These are phyloP conservation scores for Miltochrista miniata DNA, from an alignment of 2,888 invertebrate genomes.

Conservation along the genomic window DNA sequence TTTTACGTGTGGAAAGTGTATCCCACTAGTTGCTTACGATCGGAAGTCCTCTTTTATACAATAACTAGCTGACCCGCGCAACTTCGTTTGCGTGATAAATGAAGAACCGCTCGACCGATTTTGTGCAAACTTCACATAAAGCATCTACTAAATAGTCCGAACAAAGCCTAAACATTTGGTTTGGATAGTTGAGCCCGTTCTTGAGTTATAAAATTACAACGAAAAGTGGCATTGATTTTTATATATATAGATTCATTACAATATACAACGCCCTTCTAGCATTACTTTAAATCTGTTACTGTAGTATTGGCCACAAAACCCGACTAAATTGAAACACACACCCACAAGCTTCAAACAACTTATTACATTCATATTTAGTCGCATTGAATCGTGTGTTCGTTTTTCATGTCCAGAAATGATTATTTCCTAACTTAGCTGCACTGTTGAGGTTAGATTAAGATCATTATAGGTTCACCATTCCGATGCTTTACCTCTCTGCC, in stretches of 20 bases:
- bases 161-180: too few relatives aligned
- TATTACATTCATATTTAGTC: slow-evolving; percentile 36
- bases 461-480: slow-evolving; percentile 57
- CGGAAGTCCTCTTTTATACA: too few relatives aligned
- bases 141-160: too few relatives aligned
- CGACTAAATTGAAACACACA: slow-evolving; percentile 45
- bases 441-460: slow-evolving; percentile 58
- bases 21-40: too few relatives aligned
- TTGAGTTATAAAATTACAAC: too few relatives aligned
- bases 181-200: too few relatives aligned
- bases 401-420: slow-evolving; percentile 44
- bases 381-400: slow-evolving; percentile 30
- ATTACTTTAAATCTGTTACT: slow-evolving; percentile 26
- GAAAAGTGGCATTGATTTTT: too few relatives aligned
- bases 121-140: too few relatives aligned
- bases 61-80: too few relatives aligned
- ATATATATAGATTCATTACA: neutral
- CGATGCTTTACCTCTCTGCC: slow-evolving; percentile 36
- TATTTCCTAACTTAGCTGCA: slow-evolving; percentile 48
- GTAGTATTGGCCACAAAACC: slow-evolving; percentile 40
- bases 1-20: too few relatives aligned
- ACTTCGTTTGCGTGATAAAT: too few relatives aligned
- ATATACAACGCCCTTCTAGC: neutral
- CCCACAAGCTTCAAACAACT: slow-evolving; percentile 22
- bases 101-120: too few relatives aligned